Percentiles rank a stretch among this genome's conserved stretches.
phyloP scores from a whole-genome alignment of 2,113 vertebrate genomes.

The Serilophus lunatus region DNA sequence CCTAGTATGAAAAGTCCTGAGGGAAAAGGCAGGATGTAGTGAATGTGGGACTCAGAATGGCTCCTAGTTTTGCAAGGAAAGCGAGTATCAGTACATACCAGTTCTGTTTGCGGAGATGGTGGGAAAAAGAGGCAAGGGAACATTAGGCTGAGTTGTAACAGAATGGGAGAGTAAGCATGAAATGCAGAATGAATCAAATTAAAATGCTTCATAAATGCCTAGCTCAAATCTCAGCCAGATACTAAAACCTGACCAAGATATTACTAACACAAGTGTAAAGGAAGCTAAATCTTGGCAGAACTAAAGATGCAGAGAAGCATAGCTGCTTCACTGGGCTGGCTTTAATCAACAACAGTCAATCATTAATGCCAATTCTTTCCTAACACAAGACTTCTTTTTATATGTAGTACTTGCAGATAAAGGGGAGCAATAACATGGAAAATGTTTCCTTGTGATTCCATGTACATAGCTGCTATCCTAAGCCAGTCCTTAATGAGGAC shows the following conservation, averaged over 20 bases:
- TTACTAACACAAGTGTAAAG: neutral
- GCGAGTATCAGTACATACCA: neutral
- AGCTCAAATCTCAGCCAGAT: neutral
- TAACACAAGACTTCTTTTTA: neutral
- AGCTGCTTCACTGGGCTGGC: neutral
- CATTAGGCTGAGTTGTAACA: neutral
- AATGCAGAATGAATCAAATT: too few relatives aligned
- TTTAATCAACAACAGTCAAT: neutral
- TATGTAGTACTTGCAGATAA: neutral
- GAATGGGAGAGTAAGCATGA: neutral
- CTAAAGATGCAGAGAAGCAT: neutral
- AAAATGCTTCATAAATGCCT: neutral
- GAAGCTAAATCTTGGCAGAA: neutral
- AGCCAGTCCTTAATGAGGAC: neutral
- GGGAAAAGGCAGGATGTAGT: neutral
- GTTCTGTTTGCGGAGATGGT: neutral
- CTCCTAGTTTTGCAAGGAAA: neutral
- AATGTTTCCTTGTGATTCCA: neutral
- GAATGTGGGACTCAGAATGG: neutral
- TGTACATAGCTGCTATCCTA: neutral
- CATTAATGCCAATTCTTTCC: neutral
- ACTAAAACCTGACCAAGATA: neutral
- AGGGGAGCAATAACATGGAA: neutral
- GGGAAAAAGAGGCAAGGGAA: neutral
- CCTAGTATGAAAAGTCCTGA: neutral